Conservation (phyloP, 1,140 invertebrate genomes). For the Hormaphis cornu region DNA sequence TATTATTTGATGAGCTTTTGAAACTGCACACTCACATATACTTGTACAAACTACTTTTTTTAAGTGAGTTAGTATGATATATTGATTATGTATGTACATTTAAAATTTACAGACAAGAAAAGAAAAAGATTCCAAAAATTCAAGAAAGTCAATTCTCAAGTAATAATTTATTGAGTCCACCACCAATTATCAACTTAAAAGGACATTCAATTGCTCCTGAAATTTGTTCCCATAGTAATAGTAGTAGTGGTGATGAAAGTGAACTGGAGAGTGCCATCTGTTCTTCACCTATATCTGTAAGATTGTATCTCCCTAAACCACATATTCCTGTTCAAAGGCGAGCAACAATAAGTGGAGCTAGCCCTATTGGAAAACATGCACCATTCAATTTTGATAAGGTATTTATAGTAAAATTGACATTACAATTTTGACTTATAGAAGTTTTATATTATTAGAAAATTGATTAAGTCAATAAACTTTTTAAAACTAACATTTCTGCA, state of each 20-base stretch:
- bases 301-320: slow-evolving; percentile 65
- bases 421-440: no score
- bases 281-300: slow-evolving; percentile 42
- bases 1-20: no score
- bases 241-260: slow-evolving; percentile 32
- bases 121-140: slow-evolving; percentile 1
- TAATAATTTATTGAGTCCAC: slow-evolving; percentile 19
- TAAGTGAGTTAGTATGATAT: no score
- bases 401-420: slow-evolving; percentile 25
- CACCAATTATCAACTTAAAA: not conserved
- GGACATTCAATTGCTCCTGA: slow-evolving; percentile 31
- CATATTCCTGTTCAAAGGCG: slow-evolving; percentile 62
- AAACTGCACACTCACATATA: no score
- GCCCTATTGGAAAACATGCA: slow-evolving; percentile 56
- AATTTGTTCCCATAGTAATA: slow-evolving; percentile 29
- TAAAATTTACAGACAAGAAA: slow-evolving; percentile 6
- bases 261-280: slow-evolving; percentile 29
- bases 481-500: not conserved
- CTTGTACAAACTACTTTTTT: no score
- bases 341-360: slow-evolving; percentile 79
- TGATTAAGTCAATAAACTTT: not conserved
- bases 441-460: not conserved
- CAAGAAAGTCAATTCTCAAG: slow-evolving; percentile 19
- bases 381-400: slow-evolving; percentile 58
- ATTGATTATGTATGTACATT: no score